Evolutionary conservation across 2,797 vertebrate genomes (phyloP).

Genomic region (Rhinella marina): DNA sequence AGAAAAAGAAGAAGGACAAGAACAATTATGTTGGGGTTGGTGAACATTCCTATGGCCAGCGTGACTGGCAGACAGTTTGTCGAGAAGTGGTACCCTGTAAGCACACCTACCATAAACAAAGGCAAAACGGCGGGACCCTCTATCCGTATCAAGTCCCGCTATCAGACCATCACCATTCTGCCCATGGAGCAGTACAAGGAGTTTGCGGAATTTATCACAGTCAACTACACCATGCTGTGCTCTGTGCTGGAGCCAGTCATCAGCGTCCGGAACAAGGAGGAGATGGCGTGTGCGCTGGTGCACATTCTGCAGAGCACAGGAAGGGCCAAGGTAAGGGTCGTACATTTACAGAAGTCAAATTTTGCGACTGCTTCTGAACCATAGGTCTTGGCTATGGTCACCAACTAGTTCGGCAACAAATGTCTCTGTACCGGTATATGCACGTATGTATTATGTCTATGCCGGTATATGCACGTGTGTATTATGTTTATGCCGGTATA

Average conservation of each 20-base stretch:
- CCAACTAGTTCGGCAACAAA: not conserved
- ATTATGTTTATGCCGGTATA: too few species aligned
- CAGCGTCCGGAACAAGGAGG: constrained; percentile 95
- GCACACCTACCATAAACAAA: constrained; percentile 90
- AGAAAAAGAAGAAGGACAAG: constrained; percentile 97
- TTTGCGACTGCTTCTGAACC: not conserved
- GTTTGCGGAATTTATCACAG: constrained; percentile 94
- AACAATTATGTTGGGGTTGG: constrained; percentile 95
- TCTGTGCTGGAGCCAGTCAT: constrained; percentile 94
- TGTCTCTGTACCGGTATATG: not conserved
- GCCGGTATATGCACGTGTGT: too few species aligned
- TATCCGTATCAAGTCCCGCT: constrained; percentile 93
- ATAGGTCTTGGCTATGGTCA: not conserved
- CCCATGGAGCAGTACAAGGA: constrained; percentile 99
- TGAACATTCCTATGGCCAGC: constrained; percentile 87
- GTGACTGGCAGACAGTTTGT: constrained; percentile 90
- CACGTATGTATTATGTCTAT: too few species aligned
- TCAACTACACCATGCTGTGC: constrained; percentile 90
- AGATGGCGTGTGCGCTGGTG: constrained; percentile 93
- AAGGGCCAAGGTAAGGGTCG: constrained; percentile 85
- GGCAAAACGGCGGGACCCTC: constrained; percentile 87
- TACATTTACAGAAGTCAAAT: not conserved
- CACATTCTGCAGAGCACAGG: constrained; percentile 97
- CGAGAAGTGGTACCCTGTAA: constrained; percentile 96
- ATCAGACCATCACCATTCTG: constrained; percentile 91